phyloP scores from a whole-genome alignment of 2,888 invertebrate genomes.

The Ceriagrion tenellum region DNA sequence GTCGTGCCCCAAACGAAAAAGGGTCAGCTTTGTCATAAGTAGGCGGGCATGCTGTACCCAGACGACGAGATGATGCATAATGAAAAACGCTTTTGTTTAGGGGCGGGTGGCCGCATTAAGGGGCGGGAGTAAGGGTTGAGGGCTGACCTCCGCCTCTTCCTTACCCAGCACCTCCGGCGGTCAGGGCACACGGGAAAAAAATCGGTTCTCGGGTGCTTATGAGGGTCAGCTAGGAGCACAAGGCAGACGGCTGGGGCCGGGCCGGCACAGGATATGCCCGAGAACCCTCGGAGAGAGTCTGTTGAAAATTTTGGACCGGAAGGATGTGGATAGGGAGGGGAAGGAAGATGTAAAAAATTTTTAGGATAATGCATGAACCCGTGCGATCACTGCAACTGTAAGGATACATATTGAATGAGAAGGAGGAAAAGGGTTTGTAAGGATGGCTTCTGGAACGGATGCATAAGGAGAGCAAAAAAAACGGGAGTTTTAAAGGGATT shows the following conservation, averaged over 20 bases:
- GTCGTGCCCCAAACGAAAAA: slow-evolving; percentile 30
- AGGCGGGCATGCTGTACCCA: slow-evolving; percentile 46
- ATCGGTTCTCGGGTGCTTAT: neutral
- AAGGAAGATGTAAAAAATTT: neutral
- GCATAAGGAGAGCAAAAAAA: slow-evolving; percentile 20
- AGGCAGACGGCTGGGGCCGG: slow-evolving; percentile 11
- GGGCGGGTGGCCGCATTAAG: slow-evolving; percentile 16
- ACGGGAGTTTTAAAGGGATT: neutral
- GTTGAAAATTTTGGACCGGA: slow-evolving; percentile 25
- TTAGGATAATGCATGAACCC: slow-evolving; percentile 35
- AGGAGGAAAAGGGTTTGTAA: slow-evolving; percentile 8
- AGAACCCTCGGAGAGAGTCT: neutral
- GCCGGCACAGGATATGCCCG: neutral
- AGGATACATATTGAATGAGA: slow-evolving; percentile 52
- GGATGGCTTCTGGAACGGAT: neutral
- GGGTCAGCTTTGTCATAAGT: slow-evolving; percentile 63
- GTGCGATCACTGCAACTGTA: slow-evolving; percentile 58
- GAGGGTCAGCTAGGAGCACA: slow-evolving; percentile 46
- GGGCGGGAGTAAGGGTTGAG: slow-evolving; percentile 43
- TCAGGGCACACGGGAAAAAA: slow-evolving; percentile 1
- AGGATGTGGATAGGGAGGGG: neutral
- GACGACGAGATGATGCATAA: slow-evolving; percentile 29
- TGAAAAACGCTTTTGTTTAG: slow-evolving; percentile 27
- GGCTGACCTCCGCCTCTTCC: slow-evolving; percentile 26
- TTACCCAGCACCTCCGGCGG: neutral